These are phyloP conservation scores for Peromyscus attwateri DNA, from an alignment of 2,797 vertebrate species.

Conservation along the genomic window DNA sequence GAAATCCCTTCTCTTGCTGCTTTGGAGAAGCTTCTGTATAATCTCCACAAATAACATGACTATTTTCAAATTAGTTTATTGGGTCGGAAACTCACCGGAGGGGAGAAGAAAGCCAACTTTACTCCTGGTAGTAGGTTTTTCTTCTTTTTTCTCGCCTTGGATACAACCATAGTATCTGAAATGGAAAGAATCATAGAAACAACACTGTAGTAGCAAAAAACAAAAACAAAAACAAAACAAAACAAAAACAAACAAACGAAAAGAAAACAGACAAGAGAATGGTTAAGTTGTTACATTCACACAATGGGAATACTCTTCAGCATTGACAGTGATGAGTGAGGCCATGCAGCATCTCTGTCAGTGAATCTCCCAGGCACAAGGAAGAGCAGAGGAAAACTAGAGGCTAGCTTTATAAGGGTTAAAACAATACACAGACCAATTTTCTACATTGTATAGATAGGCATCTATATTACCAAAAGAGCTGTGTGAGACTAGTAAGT, in stretches of 20 bases:
- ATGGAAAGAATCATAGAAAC: constrained; percentile 39
- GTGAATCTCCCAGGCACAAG: neutral
- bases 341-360: neutral
- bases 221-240: neutral
- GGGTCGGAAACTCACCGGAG: constrained; percentile 84
- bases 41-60: neutral
- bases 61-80: constrained; percentile 38
- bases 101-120: constrained; percentile 87
- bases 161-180: constrained; percentile 86
- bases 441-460: constrained; percentile 19
- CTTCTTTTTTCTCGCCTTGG: constrained; percentile 84
- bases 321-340: constrained; percentile 16
- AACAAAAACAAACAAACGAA: neutral
- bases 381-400: neutral
- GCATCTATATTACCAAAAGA: neutral
- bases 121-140: constrained; percentile 86
- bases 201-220: neutral
- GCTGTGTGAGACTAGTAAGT: neutral
- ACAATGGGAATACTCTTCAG: neutral
- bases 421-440: constrained; percentile 11
- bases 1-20: constrained; percentile 2
- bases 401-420: constrained; percentile 34
- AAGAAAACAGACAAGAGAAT: constrained; percentile 28
- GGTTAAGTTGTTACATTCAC: neutral
- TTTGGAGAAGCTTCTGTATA: neutral